These are phyloP conservation scores for Cotesia chilonis DNA, from an alignment of 1,140 invertebrate genomes.

Conservation along the genomic window DNA sequence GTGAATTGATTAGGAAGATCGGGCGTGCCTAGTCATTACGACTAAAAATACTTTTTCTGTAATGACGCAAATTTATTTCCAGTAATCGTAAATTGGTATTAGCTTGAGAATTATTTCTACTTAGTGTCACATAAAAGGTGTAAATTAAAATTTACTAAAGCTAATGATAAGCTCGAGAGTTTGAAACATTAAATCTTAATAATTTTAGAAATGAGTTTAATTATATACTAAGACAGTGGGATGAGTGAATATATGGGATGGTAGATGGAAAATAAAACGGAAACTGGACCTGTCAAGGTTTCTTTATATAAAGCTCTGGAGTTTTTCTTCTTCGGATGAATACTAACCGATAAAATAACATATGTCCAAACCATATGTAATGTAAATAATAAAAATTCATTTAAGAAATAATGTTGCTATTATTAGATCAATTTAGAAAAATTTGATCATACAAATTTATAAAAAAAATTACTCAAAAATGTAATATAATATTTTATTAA, in stretches of 20 bases:
- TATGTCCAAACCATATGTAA: not conserved
- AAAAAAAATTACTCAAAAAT: no score
- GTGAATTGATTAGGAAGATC: no score
- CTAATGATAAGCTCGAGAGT: not conserved
- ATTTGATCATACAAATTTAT: no score
- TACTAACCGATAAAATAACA: slow-evolving; percentile 12
- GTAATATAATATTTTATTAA: no score
- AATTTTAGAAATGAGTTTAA: not conserved
- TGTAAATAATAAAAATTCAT: not conserved
- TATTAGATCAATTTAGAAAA: not conserved
- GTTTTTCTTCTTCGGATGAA: slow-evolving; percentile 4
- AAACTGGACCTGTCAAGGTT: slow-evolving; percentile 22
- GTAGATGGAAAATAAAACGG: slow-evolving; percentile 22
- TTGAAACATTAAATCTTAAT: not conserved
- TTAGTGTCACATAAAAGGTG: not conserved
- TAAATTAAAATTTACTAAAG: not conserved
- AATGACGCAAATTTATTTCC: no score
- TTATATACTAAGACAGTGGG: not conserved
- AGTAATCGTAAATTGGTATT: no score
- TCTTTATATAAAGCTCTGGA: slow-evolving; percentile 21
- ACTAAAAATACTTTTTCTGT: no score
- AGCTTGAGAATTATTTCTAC: no score
- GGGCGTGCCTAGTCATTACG: no score
- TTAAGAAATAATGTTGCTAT: no score
- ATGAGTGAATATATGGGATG: no score